A percentile compares a stretch with the other conserved stretches of the same genome.
Evolutionary conservation across 2,888 invertebrate genomes (phyloP).

Genomic region (Helleia helle): DNA sequence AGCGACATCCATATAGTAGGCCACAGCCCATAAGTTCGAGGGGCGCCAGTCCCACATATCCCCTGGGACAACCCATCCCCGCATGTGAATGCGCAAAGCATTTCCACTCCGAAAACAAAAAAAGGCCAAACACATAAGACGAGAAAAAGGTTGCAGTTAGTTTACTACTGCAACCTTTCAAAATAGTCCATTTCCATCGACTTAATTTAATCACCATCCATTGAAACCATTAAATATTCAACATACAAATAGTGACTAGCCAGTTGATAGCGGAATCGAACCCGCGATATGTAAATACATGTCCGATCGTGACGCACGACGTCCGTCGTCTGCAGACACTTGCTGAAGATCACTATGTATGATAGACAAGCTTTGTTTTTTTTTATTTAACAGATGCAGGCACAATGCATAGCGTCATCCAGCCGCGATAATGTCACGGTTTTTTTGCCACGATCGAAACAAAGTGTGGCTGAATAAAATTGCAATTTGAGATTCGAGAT

Average conservation of each 20-base stretch:
- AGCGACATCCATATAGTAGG: too few species aligned
- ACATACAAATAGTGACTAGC: conserved; percentile 19
- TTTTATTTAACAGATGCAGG: conserved; percentile 14
- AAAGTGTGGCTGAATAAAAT: conserved; percentile 1
- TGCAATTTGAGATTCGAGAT: background rate
- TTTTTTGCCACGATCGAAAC: conserved; percentile 1
- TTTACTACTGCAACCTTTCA: too few species aligned
- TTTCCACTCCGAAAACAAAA: too few species aligned
- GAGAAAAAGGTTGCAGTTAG: too few species aligned
- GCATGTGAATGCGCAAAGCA: too few species aligned
- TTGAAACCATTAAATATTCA: conserved; percentile 21
- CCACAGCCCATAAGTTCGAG: too few species aligned
- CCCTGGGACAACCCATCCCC: too few species aligned
- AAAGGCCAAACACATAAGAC: too few species aligned
- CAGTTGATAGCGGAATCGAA: conserved; percentile 51
- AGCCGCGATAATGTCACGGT: conserved; percentile 14
- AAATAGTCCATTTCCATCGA: too few species aligned
- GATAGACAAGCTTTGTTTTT: conserved; percentile 25
- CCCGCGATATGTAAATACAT: conserved; percentile 65
- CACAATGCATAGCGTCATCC: conserved; percentile 19
- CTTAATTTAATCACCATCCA: too few species aligned
- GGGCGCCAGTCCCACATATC: too few species aligned
- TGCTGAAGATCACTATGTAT: conserved; percentile 29
- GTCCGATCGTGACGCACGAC: conserved; percentile 71
- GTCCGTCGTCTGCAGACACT: conserved; percentile 51